phyloP scores from a whole-genome alignment of 2,888 invertebrate species.

The Cremastinae sp. region DNA sequence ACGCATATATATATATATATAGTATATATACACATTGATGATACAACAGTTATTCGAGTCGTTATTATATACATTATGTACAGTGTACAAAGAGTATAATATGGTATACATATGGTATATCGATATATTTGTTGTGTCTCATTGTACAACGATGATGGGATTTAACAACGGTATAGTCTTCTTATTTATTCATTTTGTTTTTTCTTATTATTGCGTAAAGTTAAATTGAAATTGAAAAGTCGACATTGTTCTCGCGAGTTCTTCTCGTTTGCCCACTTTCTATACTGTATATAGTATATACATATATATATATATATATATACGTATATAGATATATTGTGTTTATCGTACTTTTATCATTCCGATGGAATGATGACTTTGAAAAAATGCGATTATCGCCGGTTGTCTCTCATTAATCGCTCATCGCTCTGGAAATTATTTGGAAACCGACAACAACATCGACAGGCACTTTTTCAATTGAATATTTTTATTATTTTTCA shows the following conservation, averaged over 20 bases:
- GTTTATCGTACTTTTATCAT: neutral
- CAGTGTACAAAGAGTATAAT: slow-evolving; percentile 48
- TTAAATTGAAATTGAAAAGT: slow-evolving; percentile 51
- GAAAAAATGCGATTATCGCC: no score
- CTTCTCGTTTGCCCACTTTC: slow-evolving; percentile 9
- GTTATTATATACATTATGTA: slow-evolving; percentile 61
- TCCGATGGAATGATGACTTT: neutral
- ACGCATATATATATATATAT: slow-evolving; percentile 59
- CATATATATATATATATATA: no score
- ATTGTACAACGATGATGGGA: slow-evolving; percentile 49
- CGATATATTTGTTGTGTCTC: slow-evolving; percentile 28
- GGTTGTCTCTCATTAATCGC: neutral
- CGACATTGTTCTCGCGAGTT: slow-evolving; percentile 34
- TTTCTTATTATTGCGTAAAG: slow-evolving; percentile 47
- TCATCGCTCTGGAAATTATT: slow-evolving; percentile 5
- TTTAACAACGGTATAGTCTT: slow-evolving; percentile 57
- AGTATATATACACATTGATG: slow-evolving; percentile 58
- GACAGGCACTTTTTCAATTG: slow-evolving; percentile 59
- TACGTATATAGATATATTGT: slow-evolving; percentile 13
- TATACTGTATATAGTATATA: neutral
- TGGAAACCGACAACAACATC: slow-evolving; percentile 43
- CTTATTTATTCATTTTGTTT: slow-evolving; percentile 29
- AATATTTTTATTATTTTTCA: slow-evolving; percentile 1
- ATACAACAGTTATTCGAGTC: slow-evolving; percentile 58
- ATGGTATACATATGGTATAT: no score